phyloP scores from a whole-genome alignment of 2,797 vertebrate genomes.

The Huso huso region DNA sequence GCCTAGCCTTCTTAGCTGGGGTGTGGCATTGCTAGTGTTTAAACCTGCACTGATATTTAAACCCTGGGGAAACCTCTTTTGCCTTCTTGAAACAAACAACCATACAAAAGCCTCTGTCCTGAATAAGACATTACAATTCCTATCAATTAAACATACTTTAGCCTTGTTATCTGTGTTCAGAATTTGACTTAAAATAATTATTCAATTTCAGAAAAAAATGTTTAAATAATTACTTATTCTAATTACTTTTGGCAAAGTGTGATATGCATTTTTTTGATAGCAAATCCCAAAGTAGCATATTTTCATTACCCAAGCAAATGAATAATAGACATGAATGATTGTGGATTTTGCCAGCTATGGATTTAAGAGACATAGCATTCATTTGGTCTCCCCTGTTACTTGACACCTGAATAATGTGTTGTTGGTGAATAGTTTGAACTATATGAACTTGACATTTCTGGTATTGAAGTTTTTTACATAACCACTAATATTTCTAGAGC shows the following conservation, averaged over 20 bases:
- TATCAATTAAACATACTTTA: conserved; percentile 40
- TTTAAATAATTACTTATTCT: conserved; percentile 78
- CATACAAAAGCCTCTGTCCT: conserved; percentile 14
- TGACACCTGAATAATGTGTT: conserved; percentile 56
- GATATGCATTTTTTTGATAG: conserved; percentile 72
- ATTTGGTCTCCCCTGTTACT: conserved; percentile 55
- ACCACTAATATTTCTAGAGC: no score
- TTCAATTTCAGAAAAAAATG: conserved; percentile 69
- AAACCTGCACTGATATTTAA: no score
- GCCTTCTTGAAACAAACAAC: not conserved
- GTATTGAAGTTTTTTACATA: no score
- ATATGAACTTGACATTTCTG: no score
- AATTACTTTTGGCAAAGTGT: conserved; percentile 73
- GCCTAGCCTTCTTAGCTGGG: no score
- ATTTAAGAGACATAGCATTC: conserved; percentile 59
- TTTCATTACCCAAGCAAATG: conserved; percentile 78
- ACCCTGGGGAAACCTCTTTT: not conserved
- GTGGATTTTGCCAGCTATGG: conserved; percentile 53
- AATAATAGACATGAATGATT: conserved; percentile 75
- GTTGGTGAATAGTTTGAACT: not conserved
- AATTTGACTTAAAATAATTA: conserved; percentile 51
- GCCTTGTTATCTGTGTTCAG: conserved; percentile 20
- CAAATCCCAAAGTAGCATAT: conserved; percentile 79
- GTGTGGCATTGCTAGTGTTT: no score
- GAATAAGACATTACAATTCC: conserved; percentile 41